A percentile compares a stretch with the other conserved stretches of the same genome.
phyloP scores from a whole-genome alignment of 37 sponge, comb jelly and placozoan genomes.

The Halisarca cf. caerulea region DNA sequence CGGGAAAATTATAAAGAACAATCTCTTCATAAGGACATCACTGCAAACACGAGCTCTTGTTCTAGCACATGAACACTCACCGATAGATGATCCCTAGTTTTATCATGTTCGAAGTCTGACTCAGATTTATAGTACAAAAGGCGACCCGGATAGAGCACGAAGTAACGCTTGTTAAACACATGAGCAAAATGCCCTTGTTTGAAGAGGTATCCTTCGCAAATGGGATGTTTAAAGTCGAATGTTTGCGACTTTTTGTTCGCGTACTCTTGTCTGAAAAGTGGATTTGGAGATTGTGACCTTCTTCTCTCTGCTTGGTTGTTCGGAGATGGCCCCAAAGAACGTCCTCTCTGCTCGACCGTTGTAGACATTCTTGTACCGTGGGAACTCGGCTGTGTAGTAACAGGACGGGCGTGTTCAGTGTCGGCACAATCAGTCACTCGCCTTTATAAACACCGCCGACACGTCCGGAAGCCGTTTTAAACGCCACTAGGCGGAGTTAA shows the following conservation, averaged over 20 bases:
- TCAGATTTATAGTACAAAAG: constrained; percentile 72
- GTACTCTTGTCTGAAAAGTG: background rate
- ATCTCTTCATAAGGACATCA: background rate
- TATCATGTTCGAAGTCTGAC: constrained; percentile 46
- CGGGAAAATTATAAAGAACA: too few relatives aligned
- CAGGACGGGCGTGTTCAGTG: too few relatives aligned
- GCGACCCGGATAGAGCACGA: constrained; percentile 59
- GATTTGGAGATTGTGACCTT: background rate
- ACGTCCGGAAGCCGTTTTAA: too few relatives aligned
- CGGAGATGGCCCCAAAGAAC: too few relatives aligned
- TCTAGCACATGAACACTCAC: constrained; percentile 29
- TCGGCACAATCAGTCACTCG: too few relatives aligned
- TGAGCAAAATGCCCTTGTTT: constrained; percentile 53
- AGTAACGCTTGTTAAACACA: constrained; percentile 74
- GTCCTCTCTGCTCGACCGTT: too few relatives aligned
- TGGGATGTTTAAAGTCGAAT: constrained; percentile 33
- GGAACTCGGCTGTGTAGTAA: too few relatives aligned
- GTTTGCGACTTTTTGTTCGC: background rate
- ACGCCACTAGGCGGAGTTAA: too few relatives aligned
- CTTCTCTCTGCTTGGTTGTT: too few relatives aligned
- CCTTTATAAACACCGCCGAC: too few relatives aligned
- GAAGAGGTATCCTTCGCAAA: constrained; percentile 67
- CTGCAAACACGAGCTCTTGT: background rate
- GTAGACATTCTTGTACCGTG: too few relatives aligned
- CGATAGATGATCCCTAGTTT: constrained; percentile 17